Evolutionary conservation across 2,797 vertebrate genomes (phyloP), one percentile per base, ranked within the genome.

Genomic region (Pagetopsis macropterus): DNA sequence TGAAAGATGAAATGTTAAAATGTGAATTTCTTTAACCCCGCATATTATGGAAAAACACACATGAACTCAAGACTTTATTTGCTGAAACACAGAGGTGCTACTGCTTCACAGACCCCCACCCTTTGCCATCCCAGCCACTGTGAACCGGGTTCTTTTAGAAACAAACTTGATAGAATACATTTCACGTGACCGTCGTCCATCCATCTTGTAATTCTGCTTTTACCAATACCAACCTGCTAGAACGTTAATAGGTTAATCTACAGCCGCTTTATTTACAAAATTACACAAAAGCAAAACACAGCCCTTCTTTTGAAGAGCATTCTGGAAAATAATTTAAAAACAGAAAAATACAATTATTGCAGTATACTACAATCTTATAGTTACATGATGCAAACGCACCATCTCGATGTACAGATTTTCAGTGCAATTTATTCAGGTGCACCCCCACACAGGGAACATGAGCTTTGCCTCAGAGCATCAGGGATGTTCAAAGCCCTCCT

Each of bases 321-420:
- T 84, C 82, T 90, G 88, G 90, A 92, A 94, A 95, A 95, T 94
- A 95, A 95, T 94, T 97, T 97, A 97, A 96, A 96, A 97, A 97
- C 81, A 83, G 88, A 92, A 94, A 95, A 95, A 94, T 91, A 94
- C 96, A 96, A 96, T 97, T 97, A 98, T 98, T 98, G 97, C 96
- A 92, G 95, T 96, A 96, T 96, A 95, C 96, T 97, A 98, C 97
- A 98, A 97, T 97, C 95, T 94, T 96, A 95, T 95, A 94, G 92
- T 95, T 95, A 96, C 86, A 94, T 94, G 97, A 96, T 96, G 97
- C 97, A 94, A 95, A 97, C 95, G 95, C 95, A 97, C 94, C 97
- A 97, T 95, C 93, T 88, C 81, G 81, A 92, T 96, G 95, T 96
- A 96, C 94, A 96, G 94, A 95, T 94, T 92, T 67, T 98, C 97